phyloP scores from a whole-genome alignment of 2,888 invertebrate genomes.

The Melieria crassipennis region DNA sequence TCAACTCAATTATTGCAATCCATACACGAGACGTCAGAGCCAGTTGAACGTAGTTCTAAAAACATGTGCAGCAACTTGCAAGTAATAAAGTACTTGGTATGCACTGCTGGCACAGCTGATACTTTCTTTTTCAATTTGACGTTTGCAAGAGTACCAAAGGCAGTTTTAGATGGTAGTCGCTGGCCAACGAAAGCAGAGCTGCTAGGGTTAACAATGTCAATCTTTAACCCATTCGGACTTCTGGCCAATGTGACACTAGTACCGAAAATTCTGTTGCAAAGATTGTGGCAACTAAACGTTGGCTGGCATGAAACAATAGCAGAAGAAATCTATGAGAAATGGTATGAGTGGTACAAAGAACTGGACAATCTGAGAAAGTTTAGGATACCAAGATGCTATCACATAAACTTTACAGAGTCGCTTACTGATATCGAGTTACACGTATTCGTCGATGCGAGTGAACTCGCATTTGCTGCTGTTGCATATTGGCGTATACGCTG shows the following conservation, averaged over 20 bases:
- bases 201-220: slow-evolving; percentile 24
- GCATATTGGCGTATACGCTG: slow-evolving; percentile 30
- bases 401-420: slow-evolving; percentile 3
- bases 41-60: slow-evolving; percentile 1
- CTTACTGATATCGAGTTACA: slow-evolving; percentile 21
- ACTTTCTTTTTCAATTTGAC: slow-evolving; percentile 31
- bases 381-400: slow-evolving; percentile 20
- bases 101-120: slow-evolving; percentile 24
- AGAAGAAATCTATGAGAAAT: slow-evolving; percentile 9
- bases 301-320: slow-evolving; percentile 22
- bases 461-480: slow-evolving; percentile 31
- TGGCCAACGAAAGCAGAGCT: slow-evolving; percentile 32
- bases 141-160: slow-evolving; percentile 29
- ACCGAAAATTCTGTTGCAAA: slow-evolving; percentile 14
- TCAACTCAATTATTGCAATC: slow-evolving; percentile 10
- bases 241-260: slow-evolving; percentile 21
- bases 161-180: slow-evolving; percentile 19
- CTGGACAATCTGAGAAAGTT: slow-evolving; percentile 17
- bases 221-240: slow-evolving; percentile 32
- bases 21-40: background rate
- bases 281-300: slow-evolving; percentile 8
- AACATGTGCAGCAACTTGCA: slow-evolving; percentile 17
- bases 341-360: slow-evolving; percentile 13
- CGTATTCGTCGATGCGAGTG: slow-evolving; percentile 25
- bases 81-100: slow-evolving; percentile 31